Evolutionary conservation across 1,140 invertebrate species (phyloP).

Genomic region (Lithobius niger): DNA sequence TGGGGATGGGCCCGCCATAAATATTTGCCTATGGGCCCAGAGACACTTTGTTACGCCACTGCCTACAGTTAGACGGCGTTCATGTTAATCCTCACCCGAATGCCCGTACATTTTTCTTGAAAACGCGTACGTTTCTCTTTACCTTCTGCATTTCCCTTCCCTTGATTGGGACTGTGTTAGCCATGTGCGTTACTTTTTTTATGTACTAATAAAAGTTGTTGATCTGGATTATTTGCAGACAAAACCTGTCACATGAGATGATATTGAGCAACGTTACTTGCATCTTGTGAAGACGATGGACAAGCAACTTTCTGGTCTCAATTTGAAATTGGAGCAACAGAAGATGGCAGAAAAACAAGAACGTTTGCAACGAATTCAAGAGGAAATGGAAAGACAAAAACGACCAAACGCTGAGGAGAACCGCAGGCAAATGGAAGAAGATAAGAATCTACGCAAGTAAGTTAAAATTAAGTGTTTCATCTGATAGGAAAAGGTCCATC

Average conservation of each 20-base stretch:
- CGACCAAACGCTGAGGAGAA: constrained; percentile 65
- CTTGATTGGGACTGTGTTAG: too few relatives aligned
- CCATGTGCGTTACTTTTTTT: too few relatives aligned
- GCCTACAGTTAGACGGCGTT: too few relatives aligned
- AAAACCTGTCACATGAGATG: constrained; percentile 22
- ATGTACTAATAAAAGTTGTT: too few relatives aligned
- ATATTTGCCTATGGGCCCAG: too few relatives aligned
- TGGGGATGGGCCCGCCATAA: too few relatives aligned
- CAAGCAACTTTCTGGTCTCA: constrained; percentile 49
- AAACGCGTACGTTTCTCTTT: too few relatives aligned
- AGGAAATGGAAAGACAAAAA: constrained; percentile 70
- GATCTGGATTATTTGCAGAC: too few relatives aligned
- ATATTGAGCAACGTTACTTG: constrained; percentile 51
- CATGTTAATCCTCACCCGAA: too few relatives aligned
- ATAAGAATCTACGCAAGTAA: constrained; percentile 60
- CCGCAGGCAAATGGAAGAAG: constrained; percentile 55
- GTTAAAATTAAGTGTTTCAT: constrained; percentile 19
- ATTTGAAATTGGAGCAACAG: constrained; percentile 55
- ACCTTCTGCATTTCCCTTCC: too few relatives aligned
- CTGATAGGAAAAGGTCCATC: neutral
- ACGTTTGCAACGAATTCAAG: constrained; percentile 30
- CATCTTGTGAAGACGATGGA: constrained; percentile 53
- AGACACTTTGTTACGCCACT: too few relatives aligned
- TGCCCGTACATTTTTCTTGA: too few relatives aligned
- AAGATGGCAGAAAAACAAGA: constrained; percentile 55